Evolutionary conservation across 2,113 vertebrate genomes (phyloP), one percentile per base, ranked within the genome.

Genomic region (Cyprinodon brontotheroides): DNA sequence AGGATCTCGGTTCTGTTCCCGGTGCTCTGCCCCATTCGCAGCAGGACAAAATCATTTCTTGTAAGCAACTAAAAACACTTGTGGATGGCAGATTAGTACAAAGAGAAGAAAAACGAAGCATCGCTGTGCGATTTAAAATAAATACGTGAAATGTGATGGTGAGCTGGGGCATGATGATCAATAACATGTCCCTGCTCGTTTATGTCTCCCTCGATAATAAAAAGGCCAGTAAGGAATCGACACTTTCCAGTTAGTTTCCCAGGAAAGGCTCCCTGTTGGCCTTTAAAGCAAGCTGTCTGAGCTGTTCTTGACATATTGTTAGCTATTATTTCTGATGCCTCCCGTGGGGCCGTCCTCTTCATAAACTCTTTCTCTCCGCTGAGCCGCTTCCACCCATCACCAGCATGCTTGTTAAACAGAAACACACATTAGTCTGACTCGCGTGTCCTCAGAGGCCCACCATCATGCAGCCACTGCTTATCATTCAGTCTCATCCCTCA

Each of bases 371-470:
- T 74, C 85, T 82, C 81, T 84, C 84, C 87, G 72, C 77, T 74
- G 84, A 85, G 82, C 78, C 80, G 53, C 75, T 45, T 79, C 79
- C 80, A 72, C 75, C 74, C 79, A 68, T 77, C 79, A 68, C 82
- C 83, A 74, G 81, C 87, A 79, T 80, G 88, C 89, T 88, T 92
- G 88, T 93, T 92, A 92, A 92, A 86, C 91, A 89, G 89, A 93
- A 86, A 70, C 89, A 84, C 70, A 85, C 83, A 90, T 91, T 90
- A 83, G 82, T 87, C 75, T 67, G 88, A 86, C 88, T 91, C 89
- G 81, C 87, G 89, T 91, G 86, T 83, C 89, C 91, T 87, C 86
- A 8, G 82, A 92, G 90, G 86, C 72, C 87, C 89, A 85, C 80
- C 90, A 89, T 81, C 75, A 63, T 84, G 68, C 68, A 79, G 77